Evolutionary conservation across 2,113 vertebrate genomes (phyloP).

Genomic region (Cinclus cinclus): DNA sequence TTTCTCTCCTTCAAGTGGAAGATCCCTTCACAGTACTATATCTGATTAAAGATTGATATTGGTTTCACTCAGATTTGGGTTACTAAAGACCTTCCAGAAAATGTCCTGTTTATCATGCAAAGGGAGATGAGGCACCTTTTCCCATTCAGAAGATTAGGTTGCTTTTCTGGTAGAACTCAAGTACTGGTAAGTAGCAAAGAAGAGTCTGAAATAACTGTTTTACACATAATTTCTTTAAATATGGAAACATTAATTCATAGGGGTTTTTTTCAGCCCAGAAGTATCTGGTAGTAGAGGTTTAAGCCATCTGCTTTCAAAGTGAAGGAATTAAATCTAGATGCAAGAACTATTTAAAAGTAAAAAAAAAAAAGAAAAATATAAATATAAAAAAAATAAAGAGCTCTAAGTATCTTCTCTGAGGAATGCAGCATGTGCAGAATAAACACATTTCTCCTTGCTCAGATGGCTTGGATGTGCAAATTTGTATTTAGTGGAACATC

Average conservation of each 20-base stretch:
- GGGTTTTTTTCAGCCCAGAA: not conserved
- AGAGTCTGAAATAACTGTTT: not conserved
- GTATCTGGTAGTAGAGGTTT: not conserved
- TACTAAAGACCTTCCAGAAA: not conserved
- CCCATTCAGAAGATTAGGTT: not conserved
- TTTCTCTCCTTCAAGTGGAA: not conserved
- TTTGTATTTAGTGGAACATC: not conserved
- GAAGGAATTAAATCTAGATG: not conserved
- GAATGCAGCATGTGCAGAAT: not conserved
- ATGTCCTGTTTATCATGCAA: not conserved
- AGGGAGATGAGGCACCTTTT: not conserved
- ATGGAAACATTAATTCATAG: not conserved
- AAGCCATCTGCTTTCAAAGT: not conserved
- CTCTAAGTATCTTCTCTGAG: not conserved
- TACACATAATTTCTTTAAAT: not conserved
- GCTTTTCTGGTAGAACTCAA: not conserved
- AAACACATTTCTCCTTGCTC: not conserved
- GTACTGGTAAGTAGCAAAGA: not conserved
- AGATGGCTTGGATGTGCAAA: not conserved
- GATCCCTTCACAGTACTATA: not conserved
- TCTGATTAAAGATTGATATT: not conserved
- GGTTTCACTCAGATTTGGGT: not conserved
- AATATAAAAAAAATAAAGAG: not conserved
- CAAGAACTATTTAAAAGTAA: not conserved
- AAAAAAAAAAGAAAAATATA: not conserved